Evolutionary conservation across 2,797 vertebrate species (phyloP).

Genomic region (Fratercula arctica): DNA sequence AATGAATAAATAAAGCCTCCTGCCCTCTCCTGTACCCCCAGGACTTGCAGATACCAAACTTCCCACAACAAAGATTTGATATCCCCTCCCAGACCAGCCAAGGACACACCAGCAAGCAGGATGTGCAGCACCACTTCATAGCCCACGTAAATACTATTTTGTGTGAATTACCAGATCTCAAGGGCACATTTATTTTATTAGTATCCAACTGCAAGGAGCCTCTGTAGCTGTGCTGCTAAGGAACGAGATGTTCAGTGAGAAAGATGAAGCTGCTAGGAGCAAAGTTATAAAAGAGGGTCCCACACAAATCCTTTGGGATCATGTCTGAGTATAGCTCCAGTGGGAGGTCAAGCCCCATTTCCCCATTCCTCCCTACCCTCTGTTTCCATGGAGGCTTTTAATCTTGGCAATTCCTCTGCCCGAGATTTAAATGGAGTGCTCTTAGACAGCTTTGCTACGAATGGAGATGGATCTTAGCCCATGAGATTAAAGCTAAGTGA

Average conservation of each 20-base stretch:
- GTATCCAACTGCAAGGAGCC: neutral
- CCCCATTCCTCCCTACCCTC: neutral
- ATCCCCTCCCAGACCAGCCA: neutral
- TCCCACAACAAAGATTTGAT: neutral
- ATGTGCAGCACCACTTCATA: neutral
- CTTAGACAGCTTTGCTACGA: neutral
- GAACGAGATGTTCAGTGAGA: neutral
- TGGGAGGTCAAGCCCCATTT: neutral
- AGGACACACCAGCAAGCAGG: neutral
- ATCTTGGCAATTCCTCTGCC: neutral
- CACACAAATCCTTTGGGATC: neutral
- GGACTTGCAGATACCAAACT: neutral
- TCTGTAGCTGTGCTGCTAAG: neutral
- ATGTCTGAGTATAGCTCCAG: neutral
- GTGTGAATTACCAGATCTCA: neutral
- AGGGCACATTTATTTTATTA: neutral
- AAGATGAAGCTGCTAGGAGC: neutral
- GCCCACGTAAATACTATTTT: neutral
- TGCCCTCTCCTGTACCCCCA: neutral
- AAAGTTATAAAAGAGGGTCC: neutral
- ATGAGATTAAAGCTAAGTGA: slow-evolving; percentile 25
- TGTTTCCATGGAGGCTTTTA: neutral
- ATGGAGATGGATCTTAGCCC: slow-evolving; percentile 14
- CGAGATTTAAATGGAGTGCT: neutral
- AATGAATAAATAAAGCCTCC: neutral